Conservation (phyloP, 1,140 invertebrate genomes). For the Argopecten irradians region DNA sequence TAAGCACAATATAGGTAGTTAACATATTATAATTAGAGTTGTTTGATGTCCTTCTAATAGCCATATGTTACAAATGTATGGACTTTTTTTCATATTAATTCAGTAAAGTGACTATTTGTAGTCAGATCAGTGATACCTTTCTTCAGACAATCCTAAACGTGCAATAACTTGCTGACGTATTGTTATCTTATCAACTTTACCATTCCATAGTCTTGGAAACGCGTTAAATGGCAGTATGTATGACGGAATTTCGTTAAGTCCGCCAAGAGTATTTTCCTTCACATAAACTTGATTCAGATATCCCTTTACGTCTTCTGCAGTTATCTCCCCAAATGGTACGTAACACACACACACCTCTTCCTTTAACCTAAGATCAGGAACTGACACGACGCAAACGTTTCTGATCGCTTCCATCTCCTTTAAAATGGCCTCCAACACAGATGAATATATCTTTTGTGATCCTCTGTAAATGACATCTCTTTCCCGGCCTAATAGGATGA, state of each 20-base stretch:
- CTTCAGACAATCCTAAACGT: too few relatives aligned
- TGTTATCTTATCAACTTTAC: slow-evolving; percentile 24
- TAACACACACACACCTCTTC: slow-evolving; percentile 33
- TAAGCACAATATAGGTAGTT: too few relatives aligned
- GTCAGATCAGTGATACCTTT: too few relatives aligned
- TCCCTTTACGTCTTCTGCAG: background rate
- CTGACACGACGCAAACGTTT: background rate
- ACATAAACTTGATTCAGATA: slow-evolving; percentile 19
- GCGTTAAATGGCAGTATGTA: slow-evolving; percentile 36
- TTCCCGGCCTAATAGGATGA: slow-evolving; percentile 49
- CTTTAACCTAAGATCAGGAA: slow-evolving; percentile 11
- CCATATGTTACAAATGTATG: too few relatives aligned
- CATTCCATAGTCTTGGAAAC: slow-evolving; percentile 20
- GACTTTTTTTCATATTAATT: too few relatives aligned
- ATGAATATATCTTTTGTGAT: slow-evolving; percentile 25
- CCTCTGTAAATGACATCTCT: slow-evolving; percentile 45
- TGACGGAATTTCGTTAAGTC: slow-evolving; percentile 34
- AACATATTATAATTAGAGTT: too few relatives aligned
- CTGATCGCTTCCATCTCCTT: background rate
- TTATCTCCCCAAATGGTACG: background rate
- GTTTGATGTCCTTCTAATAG: too few relatives aligned
- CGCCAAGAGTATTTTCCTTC: background rate
- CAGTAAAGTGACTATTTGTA: too few relatives aligned
- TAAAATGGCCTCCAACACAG: slow-evolving; percentile 24
- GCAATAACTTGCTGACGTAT: background rate